Evolutionary conservation across 1,140 invertebrate species (phyloP), one percentile per base, ranked within the genome.

Genomic region (Meloidogyne chitwoodi): DNA sequence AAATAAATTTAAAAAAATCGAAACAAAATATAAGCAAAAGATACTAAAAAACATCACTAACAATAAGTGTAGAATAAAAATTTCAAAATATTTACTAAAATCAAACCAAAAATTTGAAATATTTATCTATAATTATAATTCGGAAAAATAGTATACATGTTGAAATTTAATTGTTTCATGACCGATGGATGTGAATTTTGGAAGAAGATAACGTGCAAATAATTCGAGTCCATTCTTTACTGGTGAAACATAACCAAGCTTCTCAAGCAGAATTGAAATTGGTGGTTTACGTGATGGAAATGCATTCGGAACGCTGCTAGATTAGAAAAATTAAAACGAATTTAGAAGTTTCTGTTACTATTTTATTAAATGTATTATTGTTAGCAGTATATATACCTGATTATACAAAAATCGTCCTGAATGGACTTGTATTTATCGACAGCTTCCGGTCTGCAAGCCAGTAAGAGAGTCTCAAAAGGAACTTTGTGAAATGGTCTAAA

Each of bases 211-310:
- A 75, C 94, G 90, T 1, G 94, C 93, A 90, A 95, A 96, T 62
- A 96, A 84, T 89, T 96, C 94, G 78, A 95, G 88, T 84, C 92
- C 41, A 78, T 74, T 41, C 89, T 22, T 8, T 3, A 64, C 22
- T 22, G 88, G 8, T 93, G 75, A 88, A 90, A 92, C 10, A 86
- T 72, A 83, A 88, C 88, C 65, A 93, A 83, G 48, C 93, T 82
- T 86, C 92, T 92, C 92, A 87, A 78, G 89, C 65, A 81, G 80
- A 90, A 90, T 89, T 81, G 88, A 80, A 41, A 94, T 83, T 8
- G 92, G 92, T 68, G 93, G 93, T 88, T 96, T 96, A 83, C 94
- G 93, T 12, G 94, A 96, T 89, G 96, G 93, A 67, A 95, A 88
- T 34, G 92, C 91, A 89, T 93, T 94, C 1, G 94, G 94, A n/a